Percentiles rank a stretch among this genome's conserved stretches.
These are phyloP conservation scores for Triplophysa dalaica DNA, from an alignment of 2,113 vertebrate genomes.

Conservation along the genomic window DNA sequence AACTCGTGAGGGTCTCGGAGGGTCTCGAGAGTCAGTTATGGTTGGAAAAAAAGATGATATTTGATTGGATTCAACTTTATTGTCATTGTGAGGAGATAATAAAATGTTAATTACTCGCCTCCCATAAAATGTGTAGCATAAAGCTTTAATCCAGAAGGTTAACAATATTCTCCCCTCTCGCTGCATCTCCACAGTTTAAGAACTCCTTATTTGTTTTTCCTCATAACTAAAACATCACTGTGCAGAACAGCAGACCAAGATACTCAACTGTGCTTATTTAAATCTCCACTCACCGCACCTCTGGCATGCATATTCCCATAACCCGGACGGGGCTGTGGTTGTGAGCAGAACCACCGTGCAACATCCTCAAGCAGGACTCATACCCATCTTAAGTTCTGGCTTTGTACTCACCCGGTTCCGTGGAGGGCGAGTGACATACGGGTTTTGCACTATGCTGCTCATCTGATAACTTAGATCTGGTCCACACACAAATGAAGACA, in stretches of 20 bases:
- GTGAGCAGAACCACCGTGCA: slow-evolving; percentile 51
- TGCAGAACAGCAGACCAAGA: background rate
- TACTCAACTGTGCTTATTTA: background rate
- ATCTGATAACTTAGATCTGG: slow-evolving; percentile 49
- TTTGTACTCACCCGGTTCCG: slow-evolving; percentile 74
- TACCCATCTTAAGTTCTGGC: background rate
- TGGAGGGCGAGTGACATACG: slow-evolving; percentile 68
- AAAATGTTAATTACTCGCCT: background rate
- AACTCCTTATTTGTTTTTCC: slow-evolving; percentile 29
- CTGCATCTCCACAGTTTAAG: slow-evolving; percentile 1
- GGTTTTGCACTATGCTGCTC: slow-evolving; percentile 71
- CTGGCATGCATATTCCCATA: background rate
- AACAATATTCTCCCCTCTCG: background rate
- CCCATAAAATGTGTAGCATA: background rate
- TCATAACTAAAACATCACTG: slow-evolving; percentile 33
- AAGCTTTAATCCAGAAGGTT: background rate
- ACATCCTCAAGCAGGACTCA: slow-evolving; percentile 1
- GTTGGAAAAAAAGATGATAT: too few species aligned
- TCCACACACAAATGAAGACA: slow-evolving; percentile 25
- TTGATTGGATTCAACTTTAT: too few species aligned
- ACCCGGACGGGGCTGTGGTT: background rate
- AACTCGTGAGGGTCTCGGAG: background rate
- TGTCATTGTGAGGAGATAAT: too few species aligned
- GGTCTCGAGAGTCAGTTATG: background rate
- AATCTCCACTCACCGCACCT: background rate